Conservation (phyloP, 1,140 invertebrate genomes). For the Hylyphantes graminicola region DNA sequence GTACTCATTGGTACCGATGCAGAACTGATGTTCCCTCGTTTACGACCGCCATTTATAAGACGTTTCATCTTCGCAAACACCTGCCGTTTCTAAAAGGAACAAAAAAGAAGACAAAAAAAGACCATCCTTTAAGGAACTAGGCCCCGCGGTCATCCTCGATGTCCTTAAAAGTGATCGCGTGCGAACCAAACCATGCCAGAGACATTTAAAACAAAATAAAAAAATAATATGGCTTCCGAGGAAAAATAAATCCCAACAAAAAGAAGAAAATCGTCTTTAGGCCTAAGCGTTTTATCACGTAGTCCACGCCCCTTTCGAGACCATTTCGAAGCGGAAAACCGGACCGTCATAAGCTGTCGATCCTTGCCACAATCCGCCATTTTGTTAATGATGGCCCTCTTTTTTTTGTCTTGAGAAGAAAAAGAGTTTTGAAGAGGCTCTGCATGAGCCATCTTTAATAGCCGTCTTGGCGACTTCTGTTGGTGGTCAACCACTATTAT, state of each 20-base stretch:
- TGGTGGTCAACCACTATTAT: slow-evolving; percentile 43
- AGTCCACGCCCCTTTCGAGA: slow-evolving; percentile 3
- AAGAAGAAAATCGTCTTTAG: not conserved
- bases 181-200: slow-evolving; percentile 31
- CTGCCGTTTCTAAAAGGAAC: slow-evolving; percentile 31
- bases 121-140: slow-evolving; percentile 24
- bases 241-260: slow-evolving; percentile 45
- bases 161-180: slow-evolving; percentile 19
- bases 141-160: slow-evolving; percentile 7
- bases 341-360: slow-evolving; percentile 21
- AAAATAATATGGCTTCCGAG: slow-evolving; percentile 38
- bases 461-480: slow-evolving; percentile 9
- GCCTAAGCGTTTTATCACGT: slow-evolving; percentile 54
- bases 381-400: slow-evolving; percentile 21
- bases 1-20: slow-evolving; percentile 15
- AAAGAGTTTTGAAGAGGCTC: slow-evolving; percentile 24
- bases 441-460: slow-evolving; percentile 9
- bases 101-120: slow-evolving; percentile 1
- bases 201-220: slow-evolving; percentile 24
- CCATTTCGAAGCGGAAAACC: not conserved
- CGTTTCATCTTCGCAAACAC: slow-evolving; percentile 14
- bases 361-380: not conserved
- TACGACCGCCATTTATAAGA: slow-evolving; percentile 16
- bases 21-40: slow-evolving; percentile 32
- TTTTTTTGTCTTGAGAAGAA: slow-evolving; percentile 25